phyloP scores from a whole-genome alignment of 2,113 vertebrate genomes.

The Megaleporinus macrocephalus region DNA sequence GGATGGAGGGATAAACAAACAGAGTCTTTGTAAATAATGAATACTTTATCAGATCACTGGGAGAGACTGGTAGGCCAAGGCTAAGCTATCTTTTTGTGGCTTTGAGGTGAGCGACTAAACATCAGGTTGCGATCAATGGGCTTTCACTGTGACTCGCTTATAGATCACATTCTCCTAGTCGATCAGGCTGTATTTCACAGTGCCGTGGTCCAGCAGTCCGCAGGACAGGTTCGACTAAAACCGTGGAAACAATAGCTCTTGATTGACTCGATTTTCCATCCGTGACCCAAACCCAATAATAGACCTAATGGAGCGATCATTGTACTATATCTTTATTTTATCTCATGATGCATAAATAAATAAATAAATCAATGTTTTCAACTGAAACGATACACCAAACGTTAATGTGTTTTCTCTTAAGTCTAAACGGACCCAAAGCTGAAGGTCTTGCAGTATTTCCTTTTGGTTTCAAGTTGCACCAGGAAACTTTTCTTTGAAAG shows the following conservation, averaged over 20 bases:
- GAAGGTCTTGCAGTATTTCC: not conserved
- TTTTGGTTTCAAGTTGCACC: conserved; percentile 3
- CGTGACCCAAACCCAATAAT: conserved; percentile 5
- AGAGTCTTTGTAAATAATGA: conserved; percentile 36
- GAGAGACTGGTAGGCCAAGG: conserved; percentile 16
- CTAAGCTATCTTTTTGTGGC: conserved; percentile 14
- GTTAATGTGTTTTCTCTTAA: conserved; percentile 15
- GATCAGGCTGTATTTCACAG: conserved; percentile 34
- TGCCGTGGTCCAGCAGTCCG: not conserved
- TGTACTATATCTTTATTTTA: conserved; percentile 4
- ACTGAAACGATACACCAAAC: conserved; percentile 14
- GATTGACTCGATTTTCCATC: not conserved
- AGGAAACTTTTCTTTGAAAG: not conserved
- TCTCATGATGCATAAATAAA: not conserved
- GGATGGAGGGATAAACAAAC: conserved; percentile 12
- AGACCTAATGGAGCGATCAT: not conserved
- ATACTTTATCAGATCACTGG: conserved; percentile 35
- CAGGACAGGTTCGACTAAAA: not conserved
- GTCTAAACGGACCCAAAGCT: not conserved
- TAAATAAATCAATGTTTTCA: not conserved
- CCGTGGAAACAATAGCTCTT: not conserved
- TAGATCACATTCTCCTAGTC: conserved; percentile 23
- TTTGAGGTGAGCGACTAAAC: conserved; percentile 13
- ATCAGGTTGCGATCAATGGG: conserved; percentile 23
- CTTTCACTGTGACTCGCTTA: conserved; percentile 19